Evolutionary conservation across 1,140 invertebrate species (phyloP).

Genomic region (Dreissena rostriformis): DNA sequence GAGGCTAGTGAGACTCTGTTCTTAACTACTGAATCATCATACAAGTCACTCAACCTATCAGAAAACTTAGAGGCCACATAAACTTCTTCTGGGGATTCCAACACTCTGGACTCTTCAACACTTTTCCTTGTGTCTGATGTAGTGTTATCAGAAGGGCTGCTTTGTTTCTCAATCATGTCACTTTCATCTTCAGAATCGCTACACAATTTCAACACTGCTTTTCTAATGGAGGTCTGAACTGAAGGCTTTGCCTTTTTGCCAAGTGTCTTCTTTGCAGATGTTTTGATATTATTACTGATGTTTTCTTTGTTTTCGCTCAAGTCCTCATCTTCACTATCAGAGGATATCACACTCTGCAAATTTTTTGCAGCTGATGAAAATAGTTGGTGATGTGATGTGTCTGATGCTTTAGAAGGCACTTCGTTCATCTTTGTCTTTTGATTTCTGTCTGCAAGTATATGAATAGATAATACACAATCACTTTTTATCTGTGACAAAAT

Average conservation of each 20-base stretch:
- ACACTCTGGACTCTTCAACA: too few relatives aligned
- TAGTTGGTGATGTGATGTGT: too few relatives aligned
- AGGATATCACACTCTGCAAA: constrained; percentile 10
- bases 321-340: constrained; percentile 29
- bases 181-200: constrained; percentile 38
- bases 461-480: too few relatives aligned
- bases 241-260: background rate
- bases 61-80: too few relatives aligned
- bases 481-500: too few relatives aligned
- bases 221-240: background rate
- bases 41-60: background rate
- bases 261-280: background rate
- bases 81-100: too few relatives aligned
- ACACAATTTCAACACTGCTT: constrained; percentile 27
- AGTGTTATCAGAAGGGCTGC: too few relatives aligned
- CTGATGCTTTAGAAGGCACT: too few relatives aligned
- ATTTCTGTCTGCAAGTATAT: too few relatives aligned
- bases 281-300: background rate
- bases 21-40: constrained; percentile 35
- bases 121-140: too few relatives aligned
- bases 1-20: constrained; percentile 14
- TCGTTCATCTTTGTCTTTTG: too few relatives aligned
- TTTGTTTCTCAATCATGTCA: background rate
- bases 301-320: background rate
- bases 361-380: background rate